Percentiles rank a stretch among this genome's conserved stretches.
These are phyloP conservation scores for Bugulina stolonifera DNA, from an alignment of 2,888 invertebrate species.

Conservation along the genomic window DNA sequence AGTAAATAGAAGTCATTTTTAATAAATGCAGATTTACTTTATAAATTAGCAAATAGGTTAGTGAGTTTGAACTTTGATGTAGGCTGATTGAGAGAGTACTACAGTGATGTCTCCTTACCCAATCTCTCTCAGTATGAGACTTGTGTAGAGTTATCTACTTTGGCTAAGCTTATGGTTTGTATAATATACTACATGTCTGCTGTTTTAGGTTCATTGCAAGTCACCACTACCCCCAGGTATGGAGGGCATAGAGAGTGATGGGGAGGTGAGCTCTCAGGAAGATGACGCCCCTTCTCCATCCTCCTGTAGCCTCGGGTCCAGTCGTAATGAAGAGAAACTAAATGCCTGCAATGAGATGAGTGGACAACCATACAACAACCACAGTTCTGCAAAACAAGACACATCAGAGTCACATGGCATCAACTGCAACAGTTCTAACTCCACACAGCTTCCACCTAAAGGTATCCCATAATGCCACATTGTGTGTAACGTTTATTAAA, in stretches of 20 bases:
- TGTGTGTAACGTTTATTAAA: too few species aligned
- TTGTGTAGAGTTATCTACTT: too few species aligned
- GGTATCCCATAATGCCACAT: too few species aligned
- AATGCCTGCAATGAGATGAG: neutral
- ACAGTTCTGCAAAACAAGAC: neutral
- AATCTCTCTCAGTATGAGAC: too few species aligned
- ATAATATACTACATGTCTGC: too few species aligned
- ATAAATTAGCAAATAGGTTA: too few species aligned
- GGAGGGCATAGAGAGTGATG: slow-evolving; percentile 27
- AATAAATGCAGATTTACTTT: too few species aligned
- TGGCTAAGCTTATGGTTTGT: too few species aligned
- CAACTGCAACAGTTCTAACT: slow-evolving; percentile 4
- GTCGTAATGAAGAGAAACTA: neutral
- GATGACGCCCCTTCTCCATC: slow-evolving; percentile 7
- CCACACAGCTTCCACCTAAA: neutral
- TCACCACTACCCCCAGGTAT: slow-evolving; percentile 10
- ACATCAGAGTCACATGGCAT: neutral
- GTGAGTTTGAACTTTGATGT: too few species aligned
- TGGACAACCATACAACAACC: neutral
- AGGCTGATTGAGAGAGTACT: too few species aligned
- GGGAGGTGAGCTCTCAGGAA: neutral
- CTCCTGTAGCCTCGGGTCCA: slow-evolving; percentile 21
- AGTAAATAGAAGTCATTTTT: too few species aligned
- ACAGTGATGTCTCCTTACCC: too few species aligned
- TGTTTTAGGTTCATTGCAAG: slow-evolving; percentile 42